These are phyloP conservation scores for Heterocephalus glaber DNA, from an alignment of 2,113 vertebrate genomes.

Conservation along the genomic window DNA sequence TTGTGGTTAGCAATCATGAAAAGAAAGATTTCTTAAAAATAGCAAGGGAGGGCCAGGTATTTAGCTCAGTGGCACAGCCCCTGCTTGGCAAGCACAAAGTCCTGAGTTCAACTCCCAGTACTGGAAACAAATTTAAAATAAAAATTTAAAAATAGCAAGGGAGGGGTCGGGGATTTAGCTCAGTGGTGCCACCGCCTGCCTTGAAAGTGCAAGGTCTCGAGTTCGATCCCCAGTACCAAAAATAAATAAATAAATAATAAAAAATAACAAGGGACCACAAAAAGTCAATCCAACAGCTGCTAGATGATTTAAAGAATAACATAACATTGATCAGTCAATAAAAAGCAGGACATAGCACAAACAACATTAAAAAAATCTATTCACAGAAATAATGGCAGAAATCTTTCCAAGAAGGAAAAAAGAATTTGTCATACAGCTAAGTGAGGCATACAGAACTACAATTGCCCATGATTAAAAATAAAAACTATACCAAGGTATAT, in stretches of 20 bases:
- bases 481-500: not conserved
- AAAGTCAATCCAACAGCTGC: not conserved
- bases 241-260: no score
- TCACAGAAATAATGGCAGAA: not conserved
- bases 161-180: no score
- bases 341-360: not conserved
- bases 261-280: not conserved
- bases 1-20: not conserved
- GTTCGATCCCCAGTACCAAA: no score
- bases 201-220: no score
- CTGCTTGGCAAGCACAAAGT: no score
- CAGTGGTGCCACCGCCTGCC: no score
- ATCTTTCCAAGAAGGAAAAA: not conserved
- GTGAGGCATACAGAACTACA: not conserved
- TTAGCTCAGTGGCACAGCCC: no score
- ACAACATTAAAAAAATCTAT: not conserved
- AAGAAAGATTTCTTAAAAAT: not conserved
- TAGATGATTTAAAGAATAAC: not conserved
- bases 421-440: not conserved
- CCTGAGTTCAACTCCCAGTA: no score
- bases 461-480: not conserved
- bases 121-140: no score
- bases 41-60: not conserved
- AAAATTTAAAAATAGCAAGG: no score
- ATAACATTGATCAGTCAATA: not conserved